Evolutionary conservation across 1,140 invertebrate species (phyloP).

Genomic region (Lucilia cuprina): DNA sequence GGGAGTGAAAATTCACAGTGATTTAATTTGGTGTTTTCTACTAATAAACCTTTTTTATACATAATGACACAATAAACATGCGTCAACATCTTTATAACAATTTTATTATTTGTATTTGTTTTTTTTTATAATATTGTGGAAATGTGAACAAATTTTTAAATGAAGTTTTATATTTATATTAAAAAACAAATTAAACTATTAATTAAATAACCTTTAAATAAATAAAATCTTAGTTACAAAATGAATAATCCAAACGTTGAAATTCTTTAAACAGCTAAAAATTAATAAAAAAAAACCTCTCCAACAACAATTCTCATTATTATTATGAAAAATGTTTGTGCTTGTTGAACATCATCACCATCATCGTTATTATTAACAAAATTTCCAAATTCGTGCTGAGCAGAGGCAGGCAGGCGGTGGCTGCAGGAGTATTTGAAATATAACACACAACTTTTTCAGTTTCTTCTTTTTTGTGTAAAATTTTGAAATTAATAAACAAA

Average conservation of each 20-base stretch:
- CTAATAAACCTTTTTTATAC: too few species aligned
- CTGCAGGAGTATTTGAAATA: too few species aligned
- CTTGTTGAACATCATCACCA: not conserved
- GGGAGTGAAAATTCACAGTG: too few species aligned
- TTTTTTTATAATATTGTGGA: not conserved
- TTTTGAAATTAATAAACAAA: not conserved
- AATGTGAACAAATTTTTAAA: not conserved
- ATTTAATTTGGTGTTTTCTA: too few species aligned
- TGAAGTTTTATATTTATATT: too few species aligned
- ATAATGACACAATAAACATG: too few species aligned
- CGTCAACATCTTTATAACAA: too few species aligned
- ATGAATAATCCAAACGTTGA: not conserved
- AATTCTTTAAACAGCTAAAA: not conserved
- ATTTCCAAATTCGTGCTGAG: too few species aligned
- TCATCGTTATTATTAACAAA: not conserved
- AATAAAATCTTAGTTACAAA: not conserved
- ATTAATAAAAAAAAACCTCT: not conserved
- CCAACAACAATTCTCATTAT: not conserved
- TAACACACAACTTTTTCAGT: too few species aligned
- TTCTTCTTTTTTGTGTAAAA: not conserved
- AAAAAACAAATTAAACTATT: too few species aligned
- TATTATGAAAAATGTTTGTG: not conserved
- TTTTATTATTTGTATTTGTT: too few species aligned
- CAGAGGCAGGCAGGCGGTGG: too few species aligned
- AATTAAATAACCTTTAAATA: not conserved